Evolutionary conservation across 2,888 invertebrate genomes (phyloP).

Genomic region (Chesias legatella): DNA sequence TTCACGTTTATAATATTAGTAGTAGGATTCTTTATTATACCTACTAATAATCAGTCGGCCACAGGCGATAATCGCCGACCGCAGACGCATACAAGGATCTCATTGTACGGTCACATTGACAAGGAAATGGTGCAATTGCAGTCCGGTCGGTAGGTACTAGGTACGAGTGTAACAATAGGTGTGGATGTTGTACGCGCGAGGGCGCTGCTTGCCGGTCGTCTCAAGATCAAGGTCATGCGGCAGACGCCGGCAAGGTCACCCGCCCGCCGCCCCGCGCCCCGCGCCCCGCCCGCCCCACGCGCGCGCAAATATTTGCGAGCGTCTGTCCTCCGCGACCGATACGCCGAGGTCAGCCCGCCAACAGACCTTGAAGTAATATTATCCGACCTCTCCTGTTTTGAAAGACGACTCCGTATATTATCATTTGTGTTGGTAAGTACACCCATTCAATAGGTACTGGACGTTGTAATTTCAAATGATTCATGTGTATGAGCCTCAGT

Average conservation of each 20-base stretch:
- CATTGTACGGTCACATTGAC: slow-evolving; percentile 11
- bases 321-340: slow-evolving; percentile 80
- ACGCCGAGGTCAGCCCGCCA: slow-evolving; percentile 76
- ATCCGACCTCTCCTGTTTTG: slow-evolving; percentile 68
- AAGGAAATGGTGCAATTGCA: slow-evolving; percentile 17
- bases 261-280: slow-evolving; percentile 37
- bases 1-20: no score
- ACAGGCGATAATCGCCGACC: no score
- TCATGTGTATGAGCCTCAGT: no score
- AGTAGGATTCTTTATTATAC: no score
- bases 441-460: slow-evolving; percentile 5
- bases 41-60: no score
- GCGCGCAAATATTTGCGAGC: slow-evolving; percentile 77
- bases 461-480: no score
- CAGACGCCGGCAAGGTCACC: slow-evolving; percentile 76
- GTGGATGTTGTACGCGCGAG: slow-evolving; percentile 41
- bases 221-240: slow-evolving; percentile 78
- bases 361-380: slow-evolving; percentile 75
- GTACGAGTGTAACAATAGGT: slow-evolving; percentile 51
- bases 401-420: slow-evolving; percentile 62
- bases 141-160: slow-evolving; percentile 8
- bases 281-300: slow-evolving; percentile 47
- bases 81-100: no score
- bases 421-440: slow-evolving; percentile 43
- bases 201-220: slow-evolving; percentile 67